Evolutionary conservation across 1,140 invertebrate species (phyloP).

Genomic region (Parasteatoda tepidariorum): DNA sequence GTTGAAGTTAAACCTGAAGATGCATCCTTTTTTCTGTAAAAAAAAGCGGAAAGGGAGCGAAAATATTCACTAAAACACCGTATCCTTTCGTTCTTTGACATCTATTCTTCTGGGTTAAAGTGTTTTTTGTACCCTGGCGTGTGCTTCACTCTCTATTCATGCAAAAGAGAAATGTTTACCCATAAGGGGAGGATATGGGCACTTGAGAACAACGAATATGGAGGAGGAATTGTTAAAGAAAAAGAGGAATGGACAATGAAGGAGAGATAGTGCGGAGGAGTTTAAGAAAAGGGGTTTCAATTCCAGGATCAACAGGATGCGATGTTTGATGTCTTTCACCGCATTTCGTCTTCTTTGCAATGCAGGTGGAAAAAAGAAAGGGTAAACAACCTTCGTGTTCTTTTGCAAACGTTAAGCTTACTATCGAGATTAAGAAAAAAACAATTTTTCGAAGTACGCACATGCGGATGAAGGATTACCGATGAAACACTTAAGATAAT

Average conservation of each 20-base stretch:
- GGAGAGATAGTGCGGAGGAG: background rate
- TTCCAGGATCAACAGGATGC: constrained; percentile 11
- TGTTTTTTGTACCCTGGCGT: background rate
- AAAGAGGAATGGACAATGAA: background rate
- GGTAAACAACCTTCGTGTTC: background rate
- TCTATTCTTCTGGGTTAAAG: too few species aligned
- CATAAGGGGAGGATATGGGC: background rate
- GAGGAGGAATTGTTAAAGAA: background rate
- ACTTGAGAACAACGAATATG: background rate
- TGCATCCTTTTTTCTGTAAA: background rate
- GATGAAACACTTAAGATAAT: too few species aligned
- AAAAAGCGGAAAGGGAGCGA: background rate
- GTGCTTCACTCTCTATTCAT: background rate
- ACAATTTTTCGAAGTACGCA: too few species aligned
- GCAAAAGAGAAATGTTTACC: background rate
- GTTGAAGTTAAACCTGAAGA: background rate
- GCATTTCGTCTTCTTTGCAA: background rate
- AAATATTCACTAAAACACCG: background rate
- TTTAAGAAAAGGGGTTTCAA: background rate
- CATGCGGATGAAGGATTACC: too few species aligned
- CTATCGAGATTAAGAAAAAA: too few species aligned
- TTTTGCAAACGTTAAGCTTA: too few species aligned
- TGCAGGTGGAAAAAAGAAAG: background rate
- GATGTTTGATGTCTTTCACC: background rate
- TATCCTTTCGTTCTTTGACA: background rate